Base-by-base conservation (phyloP, 2,888 invertebrate genomes). In the Agriotes lineatus region DNA sequence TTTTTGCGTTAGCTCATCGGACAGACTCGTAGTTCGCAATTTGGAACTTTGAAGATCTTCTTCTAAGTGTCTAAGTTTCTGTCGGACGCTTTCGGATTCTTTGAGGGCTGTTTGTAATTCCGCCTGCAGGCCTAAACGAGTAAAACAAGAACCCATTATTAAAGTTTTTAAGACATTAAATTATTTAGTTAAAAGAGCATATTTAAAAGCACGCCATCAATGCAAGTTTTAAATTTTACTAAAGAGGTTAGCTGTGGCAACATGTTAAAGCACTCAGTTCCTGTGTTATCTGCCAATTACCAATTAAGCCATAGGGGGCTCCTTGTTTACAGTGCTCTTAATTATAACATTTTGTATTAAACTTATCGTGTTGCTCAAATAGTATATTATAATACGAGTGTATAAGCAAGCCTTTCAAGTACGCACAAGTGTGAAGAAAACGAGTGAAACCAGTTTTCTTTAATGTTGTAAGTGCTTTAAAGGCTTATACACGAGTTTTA, bases 91-190 rank as follows among this genome's bases (percentile, higher is more conserved):
- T 78, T 91, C 91, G 1, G 90, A 88, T 81, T 91, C 91, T 75
- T 90, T 91, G 82, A 88, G 87, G 0, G 91, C 89, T n/a, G 88
- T 86, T 71, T 87, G 87, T 14, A 91, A 82, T 77, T 90, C 90
- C 76, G 88, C 86, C 85, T 90, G 89, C 74, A 91, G 82, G 67
- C 89, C 91, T 91, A 85, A 3, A 82, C 78, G 33, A 64, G 70
- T 58, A 58, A 74, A 59, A 73, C 67, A 71, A 72, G 70, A 66
- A 44, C 75, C 73, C 72, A 76, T 75, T 59, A 54, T 48, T 48
- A 42, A 2, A 14, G 42, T n/a, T n/a, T n/a, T n/a, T n/a, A n/a
- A n/a, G 33, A 33, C 6, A 61, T 22, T 48, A 45, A 25, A 25
- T 25, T 25, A 25, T 25, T 25, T n/a, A n/a, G 7, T 7, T 25